A percentile compares a stretch with the other conserved stretches of the same genome.
phyloP scores from a whole-genome alignment of 30 jellyfish, hydroid and myxozoan species.

The Cassiopea andromeda region DNA sequence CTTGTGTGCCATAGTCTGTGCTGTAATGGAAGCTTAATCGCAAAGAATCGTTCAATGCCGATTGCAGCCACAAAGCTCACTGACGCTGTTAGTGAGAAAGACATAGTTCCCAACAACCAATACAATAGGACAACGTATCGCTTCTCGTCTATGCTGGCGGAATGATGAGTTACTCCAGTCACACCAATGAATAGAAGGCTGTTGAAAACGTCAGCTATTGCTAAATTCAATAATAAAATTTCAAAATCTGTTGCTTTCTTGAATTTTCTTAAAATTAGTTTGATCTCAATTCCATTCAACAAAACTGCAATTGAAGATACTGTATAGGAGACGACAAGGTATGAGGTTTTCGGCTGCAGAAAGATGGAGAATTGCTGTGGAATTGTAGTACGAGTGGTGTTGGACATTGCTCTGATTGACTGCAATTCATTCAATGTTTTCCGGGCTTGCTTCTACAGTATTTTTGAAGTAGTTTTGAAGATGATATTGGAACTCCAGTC shows the following conservation, averaged over 20 bases:
- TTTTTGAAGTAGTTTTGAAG: no score
- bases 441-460: no score
- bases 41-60: slow-evolving; percentile 42
- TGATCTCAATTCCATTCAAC: slow-evolving; percentile 26
- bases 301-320: background rate
- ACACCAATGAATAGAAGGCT: background rate
- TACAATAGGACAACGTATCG: background rate
- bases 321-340: slow-evolving; percentile 2
- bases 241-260: slow-evolving; percentile 34
- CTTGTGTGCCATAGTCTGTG: slow-evolving; percentile 39
- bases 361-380: background rate
- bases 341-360: background rate
- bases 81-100: slow-evolving; percentile 4
- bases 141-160: background rate
- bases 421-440: no score
- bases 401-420: background rate
- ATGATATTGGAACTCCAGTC: no score
- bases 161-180: background rate
- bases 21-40: slow-evolving; percentile 35
- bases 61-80: background rate
- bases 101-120: background rate
- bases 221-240: slow-evolving; percentile 46
- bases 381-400: background rate
- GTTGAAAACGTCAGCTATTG: slow-evolving; percentile 39
- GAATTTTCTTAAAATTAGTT: background rate